A percentile compares a stretch with the other conserved stretches of the same genome.
Evolutionary conservation across 2,797 vertebrate genomes (phyloP).

Genomic region (Tamandua tetradactyla): DNA sequence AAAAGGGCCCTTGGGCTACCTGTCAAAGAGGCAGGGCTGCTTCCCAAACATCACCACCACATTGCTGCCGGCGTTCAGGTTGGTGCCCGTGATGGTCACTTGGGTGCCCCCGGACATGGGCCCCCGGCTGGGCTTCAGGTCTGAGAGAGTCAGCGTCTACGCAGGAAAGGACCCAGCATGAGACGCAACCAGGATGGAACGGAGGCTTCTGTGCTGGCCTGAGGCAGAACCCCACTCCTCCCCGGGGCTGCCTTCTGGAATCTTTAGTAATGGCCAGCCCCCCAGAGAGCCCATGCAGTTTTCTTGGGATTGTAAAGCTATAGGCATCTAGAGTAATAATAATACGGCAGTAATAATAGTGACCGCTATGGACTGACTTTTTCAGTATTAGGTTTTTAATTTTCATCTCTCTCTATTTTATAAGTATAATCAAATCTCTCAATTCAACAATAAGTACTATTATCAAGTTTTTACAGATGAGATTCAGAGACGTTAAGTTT

Average conservation of each 20-base stretch:
- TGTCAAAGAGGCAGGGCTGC: conserved; percentile 95
- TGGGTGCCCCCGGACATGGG: conserved; percentile 97
- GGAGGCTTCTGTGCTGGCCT: background rate
- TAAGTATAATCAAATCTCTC: background rate
- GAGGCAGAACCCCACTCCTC: background rate
- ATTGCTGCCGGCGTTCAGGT: conserved; percentile 96
- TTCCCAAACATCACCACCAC: conserved; percentile 95
- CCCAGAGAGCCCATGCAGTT: background rate
- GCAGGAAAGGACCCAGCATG: conserved; percentile 57
- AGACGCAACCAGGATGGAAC: background rate
- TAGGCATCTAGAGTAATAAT: background rate
- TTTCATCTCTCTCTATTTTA: background rate
- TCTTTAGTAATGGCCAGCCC: background rate
- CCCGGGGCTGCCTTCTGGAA: background rate
- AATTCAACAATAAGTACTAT: background rate
- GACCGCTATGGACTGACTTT: background rate
- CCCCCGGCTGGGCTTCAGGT: conserved; percentile 92
- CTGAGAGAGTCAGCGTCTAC: conserved; percentile 92
- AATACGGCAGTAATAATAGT: background rate
- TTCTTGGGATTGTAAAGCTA: background rate
- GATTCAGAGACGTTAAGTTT: background rate
- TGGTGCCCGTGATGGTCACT: conserved; percentile 96
- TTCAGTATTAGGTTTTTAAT: background rate
- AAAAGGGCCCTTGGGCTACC: conserved; percentile 83
- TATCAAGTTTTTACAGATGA: background rate